Evolutionary conservation across 1,140 invertebrate species (phyloP).

Genomic region (Microplitis mediator): DNA sequence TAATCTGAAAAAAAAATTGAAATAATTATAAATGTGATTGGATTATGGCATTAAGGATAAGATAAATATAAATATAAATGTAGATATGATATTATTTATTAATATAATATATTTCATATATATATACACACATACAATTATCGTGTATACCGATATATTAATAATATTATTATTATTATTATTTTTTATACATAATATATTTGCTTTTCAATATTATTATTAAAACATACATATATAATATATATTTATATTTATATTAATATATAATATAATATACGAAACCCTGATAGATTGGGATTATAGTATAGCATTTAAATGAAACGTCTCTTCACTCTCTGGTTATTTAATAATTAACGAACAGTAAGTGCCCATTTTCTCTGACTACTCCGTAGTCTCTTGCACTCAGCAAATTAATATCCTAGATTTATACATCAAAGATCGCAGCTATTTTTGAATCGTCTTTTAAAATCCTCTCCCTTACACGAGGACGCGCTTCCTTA

Average conservation of each 20-base stretch:
- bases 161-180: constrained; percentile 20
- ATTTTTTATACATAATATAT: constrained; percentile 28
- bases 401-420: too few species aligned
- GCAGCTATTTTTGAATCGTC: too few species aligned
- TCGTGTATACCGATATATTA: constrained; percentile 38
- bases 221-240: constrained; percentile 29
- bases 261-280: constrained; percentile 46
- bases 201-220: background rate
- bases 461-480: too few species aligned
- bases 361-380: too few species aligned
- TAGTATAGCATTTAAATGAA: constrained; percentile 16
- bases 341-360: too few species aligned
- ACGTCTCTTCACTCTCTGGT: too few species aligned
- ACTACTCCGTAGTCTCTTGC: too few species aligned
- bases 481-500: too few species aligned
- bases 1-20: background rate
- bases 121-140: constrained; percentile 50
- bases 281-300: constrained; percentile 57
- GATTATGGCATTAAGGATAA: background rate
- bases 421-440: too few species aligned
- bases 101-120: constrained; percentile 52
- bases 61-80: constrained; percentile 21
- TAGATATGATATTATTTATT: constrained; percentile 55
- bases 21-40: too few species aligned
- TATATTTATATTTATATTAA: constrained; percentile 12